phyloP scores from a whole-genome alignment of 2,113 vertebrate genomes.

The pig (Sus scrofa) region T2T-Sscrofa CM000815.6:134815001-134815500 shows the following conservation, averaged over 20 bases:
- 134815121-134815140: slow-evolving; percentile 85
- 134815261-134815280: slow-evolving; percentile 81
- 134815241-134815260: slow-evolving; percentile 85
- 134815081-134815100: slow-evolving; percentile 85
- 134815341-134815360: slow-evolving; percentile 35
- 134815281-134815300: slow-evolving; percentile 71
- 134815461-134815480: background rate
- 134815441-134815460: background rate
- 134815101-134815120: slow-evolving; percentile 84
- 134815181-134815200: slow-evolving; percentile 89
- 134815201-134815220: slow-evolving; percentile 87
- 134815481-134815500: too few species aligned
- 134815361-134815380: slow-evolving; percentile 34
- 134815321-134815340: slow-evolving; percentile 50
- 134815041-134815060: slow-evolving; percentile 84
- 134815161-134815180: slow-evolving; percentile 89
- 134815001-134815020: slow-evolving; percentile 77
- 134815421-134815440: background rate
- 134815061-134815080: slow-evolving; percentile 86
- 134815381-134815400: slow-evolving; percentile 5
- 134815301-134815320: slow-evolving; percentile 72
- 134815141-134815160: slow-evolving; percentile 86
- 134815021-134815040: slow-evolving; percentile 82
- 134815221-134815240: slow-evolving; percentile 85
- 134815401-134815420: background rate